These are phyloP conservation scores for Morpho deidamia DNA, from an alignment of 2,888 invertebrate species.

Conservation along the genomic window DNA sequence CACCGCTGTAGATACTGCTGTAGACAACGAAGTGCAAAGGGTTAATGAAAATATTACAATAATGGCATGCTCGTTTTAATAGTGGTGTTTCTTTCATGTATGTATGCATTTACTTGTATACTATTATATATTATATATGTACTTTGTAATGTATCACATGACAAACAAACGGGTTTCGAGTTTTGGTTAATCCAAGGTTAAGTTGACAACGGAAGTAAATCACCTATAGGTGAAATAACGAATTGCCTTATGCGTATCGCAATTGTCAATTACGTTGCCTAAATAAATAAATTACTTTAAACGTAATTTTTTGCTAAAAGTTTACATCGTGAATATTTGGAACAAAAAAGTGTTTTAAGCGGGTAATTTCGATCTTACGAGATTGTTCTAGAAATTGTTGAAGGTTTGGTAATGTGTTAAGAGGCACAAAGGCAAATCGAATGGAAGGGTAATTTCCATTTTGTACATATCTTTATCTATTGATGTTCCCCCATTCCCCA, in stretches of 20 bases:
- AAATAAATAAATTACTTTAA: background rate
- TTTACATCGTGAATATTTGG: background rate
- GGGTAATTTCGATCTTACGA: background rate
- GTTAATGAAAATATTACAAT: too few relatives aligned
- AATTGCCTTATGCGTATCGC: background rate
- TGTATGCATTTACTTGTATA: too few relatives aligned
- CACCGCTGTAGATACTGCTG: too few relatives aligned
- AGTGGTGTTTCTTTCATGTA: too few relatives aligned
- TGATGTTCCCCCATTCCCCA: slow-evolving; percentile 5
- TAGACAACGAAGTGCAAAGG: too few relatives aligned
- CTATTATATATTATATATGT: too few relatives aligned
- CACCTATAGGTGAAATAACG: slow-evolving; percentile 1
- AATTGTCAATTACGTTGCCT: background rate
- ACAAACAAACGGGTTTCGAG: too few relatives aligned
- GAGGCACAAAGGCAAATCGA: too few relatives aligned
- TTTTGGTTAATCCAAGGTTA: too few relatives aligned
- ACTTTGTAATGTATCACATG: too few relatives aligned
- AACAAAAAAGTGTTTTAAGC: background rate
- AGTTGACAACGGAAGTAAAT: too few relatives aligned
- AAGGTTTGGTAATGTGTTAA: background rate
- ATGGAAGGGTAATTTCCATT: background rate
- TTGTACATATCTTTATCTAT: background rate
- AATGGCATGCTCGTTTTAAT: too few relatives aligned
- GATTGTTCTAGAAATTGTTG: background rate
- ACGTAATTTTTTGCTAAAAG: background rate